Conservation (phyloP, 92 coral and sea anemone genomes). For the Epizoanthus ramosus region DNA sequence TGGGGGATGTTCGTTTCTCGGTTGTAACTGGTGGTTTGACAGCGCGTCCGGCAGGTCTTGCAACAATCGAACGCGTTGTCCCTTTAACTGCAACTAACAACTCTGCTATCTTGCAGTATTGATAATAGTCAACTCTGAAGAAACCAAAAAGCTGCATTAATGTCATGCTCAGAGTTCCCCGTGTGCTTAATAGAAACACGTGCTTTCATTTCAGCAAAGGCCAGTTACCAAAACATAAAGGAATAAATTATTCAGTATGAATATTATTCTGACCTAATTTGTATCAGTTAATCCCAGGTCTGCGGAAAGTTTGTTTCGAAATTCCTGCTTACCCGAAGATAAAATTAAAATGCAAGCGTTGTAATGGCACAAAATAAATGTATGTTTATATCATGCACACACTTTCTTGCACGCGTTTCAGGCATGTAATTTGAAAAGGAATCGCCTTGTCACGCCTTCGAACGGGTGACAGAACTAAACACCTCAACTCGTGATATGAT, state of each 20-base stretch:
- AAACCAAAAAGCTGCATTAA: not conserved
- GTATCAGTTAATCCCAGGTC: constrained; percentile 33
- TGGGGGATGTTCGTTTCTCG: constrained; percentile 25
- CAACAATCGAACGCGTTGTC: constrained; percentile 4
- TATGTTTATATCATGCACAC: not conserved
- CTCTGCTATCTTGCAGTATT: no score
- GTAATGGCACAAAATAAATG: not conserved
- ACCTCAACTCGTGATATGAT: constrained; percentile 65
- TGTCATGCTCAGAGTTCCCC: not conserved
- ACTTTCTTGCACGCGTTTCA: constrained; percentile 54
- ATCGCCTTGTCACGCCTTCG: constrained; percentile 67
- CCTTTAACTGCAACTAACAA: no score
- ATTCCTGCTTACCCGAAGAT: not conserved
- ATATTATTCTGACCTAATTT: constrained; percentile 58
- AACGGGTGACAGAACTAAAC: constrained; percentile 86
- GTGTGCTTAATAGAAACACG: constrained; percentile 14
- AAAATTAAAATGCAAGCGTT: not conserved
- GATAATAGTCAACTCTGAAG: not conserved
- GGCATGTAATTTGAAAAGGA: constrained; percentile 59
- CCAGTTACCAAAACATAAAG: constrained; percentile 23
- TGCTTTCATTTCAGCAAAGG: constrained; percentile 5
- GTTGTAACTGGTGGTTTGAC: constrained; percentile 27
- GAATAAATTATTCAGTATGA: constrained; percentile 47
- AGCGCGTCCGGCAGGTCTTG: constrained; percentile 12
- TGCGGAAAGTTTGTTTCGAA: constrained; percentile 30